Conservation (phyloP, 2,888 invertebrate species). For the Caenorhabditis afra region DNA sequence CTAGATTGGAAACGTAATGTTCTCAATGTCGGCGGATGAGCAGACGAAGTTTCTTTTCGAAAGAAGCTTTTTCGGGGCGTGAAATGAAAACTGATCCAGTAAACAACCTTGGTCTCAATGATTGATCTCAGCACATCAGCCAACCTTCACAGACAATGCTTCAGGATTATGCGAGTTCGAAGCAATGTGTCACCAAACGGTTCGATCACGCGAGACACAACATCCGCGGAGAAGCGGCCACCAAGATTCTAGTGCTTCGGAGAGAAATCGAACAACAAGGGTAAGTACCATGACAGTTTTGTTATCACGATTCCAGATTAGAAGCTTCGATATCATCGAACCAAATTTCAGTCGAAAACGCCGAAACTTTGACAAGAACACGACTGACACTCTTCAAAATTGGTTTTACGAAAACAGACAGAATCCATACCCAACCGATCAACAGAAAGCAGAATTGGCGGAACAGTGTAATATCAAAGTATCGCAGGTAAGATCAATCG, state of each 20-base stretch:
- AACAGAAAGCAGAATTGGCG: slow-evolving; percentile 65
- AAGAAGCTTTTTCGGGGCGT: too few species aligned
- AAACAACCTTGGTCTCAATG: too few species aligned
- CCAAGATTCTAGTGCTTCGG: slow-evolving; percentile 54
- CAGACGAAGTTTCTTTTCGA: too few species aligned
- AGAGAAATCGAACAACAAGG: slow-evolving; percentile 61
- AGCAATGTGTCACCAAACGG: slow-evolving; percentile 22
- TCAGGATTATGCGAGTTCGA: slow-evolving; percentile 55
- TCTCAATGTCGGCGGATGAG: too few species aligned
- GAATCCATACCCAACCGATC: slow-evolving; percentile 67
- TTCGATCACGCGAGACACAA: slow-evolving; percentile 36
- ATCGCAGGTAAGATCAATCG: slow-evolving; percentile 62
- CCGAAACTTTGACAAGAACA: slow-evolving; percentile 68
- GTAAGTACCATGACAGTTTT: slow-evolving; percentile 16
- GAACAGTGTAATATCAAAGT: slow-evolving; percentile 67
- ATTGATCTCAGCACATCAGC: neutral
- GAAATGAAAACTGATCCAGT: too few species aligned
- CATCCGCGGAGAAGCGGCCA: slow-evolving; percentile 46
- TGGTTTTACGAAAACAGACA: slow-evolving; percentile 63
- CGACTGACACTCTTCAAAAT: slow-evolving; percentile 64
- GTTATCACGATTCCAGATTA: too few species aligned
- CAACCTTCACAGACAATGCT: neutral
- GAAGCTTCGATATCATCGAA: too few species aligned
- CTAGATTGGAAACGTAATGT: too few species aligned
- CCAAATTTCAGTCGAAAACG: slow-evolving; percentile 66